Conservation (phyloP, 2,888 invertebrate genomes). For the Carpatolechia fugitivella region DNA sequence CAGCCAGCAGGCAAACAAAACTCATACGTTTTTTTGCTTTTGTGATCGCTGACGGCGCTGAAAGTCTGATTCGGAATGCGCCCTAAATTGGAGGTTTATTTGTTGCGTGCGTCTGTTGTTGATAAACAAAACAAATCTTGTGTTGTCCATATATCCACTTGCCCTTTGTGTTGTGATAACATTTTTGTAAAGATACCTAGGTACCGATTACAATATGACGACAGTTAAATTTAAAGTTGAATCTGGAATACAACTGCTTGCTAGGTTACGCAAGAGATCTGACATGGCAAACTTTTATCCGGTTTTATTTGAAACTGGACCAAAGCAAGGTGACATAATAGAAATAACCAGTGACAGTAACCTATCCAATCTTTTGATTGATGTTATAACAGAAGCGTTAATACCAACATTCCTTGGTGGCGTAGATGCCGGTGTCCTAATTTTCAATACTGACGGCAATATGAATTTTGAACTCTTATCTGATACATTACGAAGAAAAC, state of each 20-base stretch:
- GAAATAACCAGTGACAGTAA: slow-evolving; percentile 52
- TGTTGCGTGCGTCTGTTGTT: too few species aligned
- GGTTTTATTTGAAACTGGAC: slow-evolving; percentile 59
- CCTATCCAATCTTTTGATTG: slow-evolving; percentile 44
- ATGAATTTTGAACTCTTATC: slow-evolving; percentile 45
- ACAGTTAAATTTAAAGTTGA: slow-evolving; percentile 61
- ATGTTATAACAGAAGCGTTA: slow-evolving; percentile 57
- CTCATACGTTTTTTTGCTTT: too few species aligned
- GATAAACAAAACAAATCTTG: too few species aligned
- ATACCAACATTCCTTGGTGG: slow-evolving; percentile 42
- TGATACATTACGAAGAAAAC: slow-evolving; percentile 35
- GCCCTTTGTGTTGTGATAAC: too few species aligned
- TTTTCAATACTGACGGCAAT: slow-evolving; percentile 67
- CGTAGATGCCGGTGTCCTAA: slow-evolving; percentile 48
- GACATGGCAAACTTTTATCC: slow-evolving; percentile 66
- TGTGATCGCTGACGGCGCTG: too few species aligned
- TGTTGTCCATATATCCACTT: too few species aligned
- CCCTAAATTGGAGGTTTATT: too few species aligned
- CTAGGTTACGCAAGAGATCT: slow-evolving; percentile 68
- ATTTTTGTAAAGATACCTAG: too few species aligned
- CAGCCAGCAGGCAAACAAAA: too few species aligned
- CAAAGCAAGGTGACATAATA: slow-evolving; percentile 50
- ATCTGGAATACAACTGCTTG: slow-evolving; percentile 79
- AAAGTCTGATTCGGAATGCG: too few species aligned
- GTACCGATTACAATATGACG: slow-evolving; percentile 24